phyloP scores from a whole-genome alignment of 2,888 invertebrate species.

The Lamellibrachia columna region DNA sequence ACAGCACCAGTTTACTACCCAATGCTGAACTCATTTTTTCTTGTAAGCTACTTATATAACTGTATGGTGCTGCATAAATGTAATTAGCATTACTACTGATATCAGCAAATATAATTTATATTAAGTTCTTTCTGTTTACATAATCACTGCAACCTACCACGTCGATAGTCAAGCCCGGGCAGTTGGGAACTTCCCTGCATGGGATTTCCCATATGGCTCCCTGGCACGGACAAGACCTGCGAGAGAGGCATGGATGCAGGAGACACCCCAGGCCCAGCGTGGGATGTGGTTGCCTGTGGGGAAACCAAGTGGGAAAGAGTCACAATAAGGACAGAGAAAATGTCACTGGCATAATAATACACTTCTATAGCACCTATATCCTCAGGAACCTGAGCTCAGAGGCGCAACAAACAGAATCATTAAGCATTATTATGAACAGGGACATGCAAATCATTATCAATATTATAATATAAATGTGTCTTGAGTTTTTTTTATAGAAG shows the following conservation, averaged over 20 bases:
- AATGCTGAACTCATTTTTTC: too few species aligned
- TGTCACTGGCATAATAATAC: not conserved
- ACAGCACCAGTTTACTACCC: too few species aligned
- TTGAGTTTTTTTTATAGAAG: too few species aligned
- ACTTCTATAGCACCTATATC: too few species aligned
- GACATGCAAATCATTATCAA: too few species aligned
- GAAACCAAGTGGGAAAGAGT: not conserved
- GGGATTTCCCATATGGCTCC: not conserved
- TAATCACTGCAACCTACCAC: constrained; percentile 19
- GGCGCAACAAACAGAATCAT: too few species aligned
- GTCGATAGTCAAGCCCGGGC: constrained; percentile 6
- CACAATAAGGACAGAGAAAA: not conserved
- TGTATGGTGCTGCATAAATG: too few species aligned
- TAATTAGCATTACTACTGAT: too few species aligned
- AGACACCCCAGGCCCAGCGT: not conserved
- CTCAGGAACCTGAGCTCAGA: too few species aligned
- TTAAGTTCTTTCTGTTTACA: not conserved
- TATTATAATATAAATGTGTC: too few species aligned
- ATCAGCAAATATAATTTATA: not conserved
- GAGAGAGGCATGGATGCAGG: not conserved
- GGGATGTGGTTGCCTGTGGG: not conserved
- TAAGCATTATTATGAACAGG: too few species aligned
- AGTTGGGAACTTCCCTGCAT: not conserved
- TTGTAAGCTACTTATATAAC: too few species aligned
- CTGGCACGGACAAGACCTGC: not conserved